phyloP scores from a whole-genome alignment of 2,797 vertebrate genomes.

The Anguilla obscura region DNA sequence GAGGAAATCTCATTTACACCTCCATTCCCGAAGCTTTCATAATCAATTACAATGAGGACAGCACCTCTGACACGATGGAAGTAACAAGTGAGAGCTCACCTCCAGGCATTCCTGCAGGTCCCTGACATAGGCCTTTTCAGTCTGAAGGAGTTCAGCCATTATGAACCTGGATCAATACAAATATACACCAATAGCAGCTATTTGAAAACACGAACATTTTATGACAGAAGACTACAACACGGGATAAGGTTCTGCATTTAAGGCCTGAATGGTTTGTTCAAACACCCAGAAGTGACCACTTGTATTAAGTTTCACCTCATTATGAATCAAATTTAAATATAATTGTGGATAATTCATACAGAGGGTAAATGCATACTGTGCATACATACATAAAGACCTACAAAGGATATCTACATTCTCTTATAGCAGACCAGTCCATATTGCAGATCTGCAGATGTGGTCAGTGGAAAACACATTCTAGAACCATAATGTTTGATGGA shows the following conservation, averaged over 20 bases:
- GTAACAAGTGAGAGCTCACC: conserved; percentile 66
- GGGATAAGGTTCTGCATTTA: background rate
- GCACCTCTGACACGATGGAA: background rate
- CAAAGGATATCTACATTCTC: background rate
- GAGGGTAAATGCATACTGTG: background rate
- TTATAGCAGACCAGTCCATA: background rate
- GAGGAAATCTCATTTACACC: background rate
- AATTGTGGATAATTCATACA: background rate
- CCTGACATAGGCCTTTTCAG: conserved; percentile 94
- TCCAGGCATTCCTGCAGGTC: conserved; percentile 95
- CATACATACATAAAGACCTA: background rate
- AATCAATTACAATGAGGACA: background rate
- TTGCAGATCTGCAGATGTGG: background rate
- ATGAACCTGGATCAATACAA: conserved; percentile 80
- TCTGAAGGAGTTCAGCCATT: conserved; percentile 96
- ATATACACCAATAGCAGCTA: background rate
- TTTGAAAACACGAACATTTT: background rate
- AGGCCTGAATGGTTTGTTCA: background rate
- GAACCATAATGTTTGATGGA: background rate
- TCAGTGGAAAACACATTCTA: background rate
- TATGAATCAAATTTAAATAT: background rate
- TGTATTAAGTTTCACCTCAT: background rate
- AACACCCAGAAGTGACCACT: background rate
- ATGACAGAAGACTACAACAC: background rate
- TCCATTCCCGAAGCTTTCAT: background rate